Evolutionary conservation across 1,140 invertebrate genomes (phyloP).

Genomic region (Drepana arcuata): DNA sequence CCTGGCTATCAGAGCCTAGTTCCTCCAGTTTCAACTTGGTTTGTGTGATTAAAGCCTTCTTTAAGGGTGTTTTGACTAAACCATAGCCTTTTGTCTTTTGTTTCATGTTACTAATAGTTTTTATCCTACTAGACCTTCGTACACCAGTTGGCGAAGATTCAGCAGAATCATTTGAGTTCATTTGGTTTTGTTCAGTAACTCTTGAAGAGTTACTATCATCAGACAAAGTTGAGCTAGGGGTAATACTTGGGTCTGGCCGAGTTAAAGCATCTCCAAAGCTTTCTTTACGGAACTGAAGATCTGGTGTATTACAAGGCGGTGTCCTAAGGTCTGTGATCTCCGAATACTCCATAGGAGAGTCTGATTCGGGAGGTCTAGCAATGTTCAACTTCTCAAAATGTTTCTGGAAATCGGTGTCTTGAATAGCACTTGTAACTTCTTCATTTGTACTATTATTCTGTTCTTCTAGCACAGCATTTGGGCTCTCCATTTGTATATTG

Average conservation of each 20-base stretch:
- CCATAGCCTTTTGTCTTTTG: slow-evolving; percentile 74
- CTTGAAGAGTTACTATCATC: slow-evolving; percentile 66
- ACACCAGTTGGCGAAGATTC: slow-evolving; percentile 66
- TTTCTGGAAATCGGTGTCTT: slow-evolving; percentile 45
- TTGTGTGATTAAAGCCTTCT: slow-evolving; percentile 63
- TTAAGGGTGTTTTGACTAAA: slow-evolving; percentile 68
- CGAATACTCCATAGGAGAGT: slow-evolving; percentile 37
- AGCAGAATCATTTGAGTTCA: slow-evolving; percentile 60
- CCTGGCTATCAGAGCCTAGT: slow-evolving; percentile 55
- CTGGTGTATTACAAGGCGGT: slow-evolving; percentile 31
- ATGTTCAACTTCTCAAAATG: slow-evolving; percentile 57
- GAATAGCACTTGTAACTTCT: slow-evolving; percentile 22
- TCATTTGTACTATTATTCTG: slow-evolving; percentile 10
- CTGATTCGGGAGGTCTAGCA: slow-evolving; percentile 17
- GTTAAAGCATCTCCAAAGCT: slow-evolving; percentile 20
- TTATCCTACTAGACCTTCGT: slow-evolving; percentile 73
- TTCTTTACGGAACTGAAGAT: slow-evolving; percentile 30
- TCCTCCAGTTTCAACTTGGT: slow-evolving; percentile 60
- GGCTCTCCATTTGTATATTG: slow-evolving; percentile 54
- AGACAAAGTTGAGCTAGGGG: slow-evolving; percentile 59
- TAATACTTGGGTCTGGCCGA: slow-evolving; percentile 57
- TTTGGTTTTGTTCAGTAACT: slow-evolving; percentile 44
- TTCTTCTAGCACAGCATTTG: slow-evolving; percentile 19
- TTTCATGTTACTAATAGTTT: slow-evolving; percentile 73
- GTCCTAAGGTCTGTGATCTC: slow-evolving; percentile 26